These are phyloP conservation scores for Mercenaria mercenaria DNA, from an alignment of 1,140 invertebrate genomes.

Conservation along the genomic window DNA sequence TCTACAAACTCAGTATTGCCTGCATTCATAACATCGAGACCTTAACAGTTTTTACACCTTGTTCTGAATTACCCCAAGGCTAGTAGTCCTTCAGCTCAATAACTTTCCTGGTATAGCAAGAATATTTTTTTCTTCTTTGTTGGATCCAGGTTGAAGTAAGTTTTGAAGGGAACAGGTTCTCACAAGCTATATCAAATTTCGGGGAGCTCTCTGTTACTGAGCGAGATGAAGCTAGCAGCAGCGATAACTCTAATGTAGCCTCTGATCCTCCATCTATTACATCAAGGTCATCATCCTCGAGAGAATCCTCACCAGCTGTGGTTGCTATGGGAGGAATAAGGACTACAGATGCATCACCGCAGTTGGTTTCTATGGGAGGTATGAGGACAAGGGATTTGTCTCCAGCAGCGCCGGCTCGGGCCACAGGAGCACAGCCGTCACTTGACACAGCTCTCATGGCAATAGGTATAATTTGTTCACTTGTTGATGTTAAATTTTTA, in stretches of 20 bases:
- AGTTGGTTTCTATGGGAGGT: not conserved
- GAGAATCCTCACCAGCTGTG: conserved; percentile 43
- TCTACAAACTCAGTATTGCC: no score
- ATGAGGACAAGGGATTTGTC: not conserved
- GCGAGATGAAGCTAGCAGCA: conserved; percentile 7
- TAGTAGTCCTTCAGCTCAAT: no score
- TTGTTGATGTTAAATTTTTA: no score
- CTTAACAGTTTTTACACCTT: no score
- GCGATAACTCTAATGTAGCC: not conserved
- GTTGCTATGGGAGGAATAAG: not conserved
- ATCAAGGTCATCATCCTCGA: conserved; percentile 49
- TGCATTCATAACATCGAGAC: no score
- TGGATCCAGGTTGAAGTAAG: conserved; percentile 27
- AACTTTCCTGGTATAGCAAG: no score
- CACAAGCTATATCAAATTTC: conserved; percentile 78
- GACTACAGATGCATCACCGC: not conserved
- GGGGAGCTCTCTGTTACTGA: conserved; percentile 70
- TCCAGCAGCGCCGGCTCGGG: not conserved
- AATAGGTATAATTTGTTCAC: conserved; percentile 24
- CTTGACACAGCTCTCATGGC: conserved; percentile 41
- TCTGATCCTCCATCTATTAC: conserved; percentile 43
- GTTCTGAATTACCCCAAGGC: no score
- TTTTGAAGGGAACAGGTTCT: conserved; percentile 73
- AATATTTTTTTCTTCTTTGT: no score
- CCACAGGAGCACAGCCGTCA: conserved; percentile 23